These are phyloP conservation scores for Polyergus mexicanus DNA, from an alignment of 1,140 invertebrate genomes.

Conservation along the genomic window DNA sequence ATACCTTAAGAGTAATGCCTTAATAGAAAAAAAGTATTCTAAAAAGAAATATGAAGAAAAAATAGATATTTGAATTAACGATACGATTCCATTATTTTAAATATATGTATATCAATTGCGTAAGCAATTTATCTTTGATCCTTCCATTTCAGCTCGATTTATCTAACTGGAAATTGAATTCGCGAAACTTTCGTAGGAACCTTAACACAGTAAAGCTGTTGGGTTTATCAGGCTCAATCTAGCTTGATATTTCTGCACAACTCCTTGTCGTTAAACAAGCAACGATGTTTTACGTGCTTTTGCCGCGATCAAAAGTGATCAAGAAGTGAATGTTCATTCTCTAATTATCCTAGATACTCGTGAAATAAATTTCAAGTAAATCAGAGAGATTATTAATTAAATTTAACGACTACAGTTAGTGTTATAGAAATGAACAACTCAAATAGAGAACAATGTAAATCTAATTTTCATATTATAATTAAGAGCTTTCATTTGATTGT, in stretches of 20 bases:
- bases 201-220: neutral
- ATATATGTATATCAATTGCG: neutral
- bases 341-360: neutral
- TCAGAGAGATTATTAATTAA: neutral
- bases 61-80: neutral
- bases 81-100: neutral
- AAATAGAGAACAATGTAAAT: neutral
- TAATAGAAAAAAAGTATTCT: neutral
- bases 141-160: neutral
- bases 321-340: neutral
- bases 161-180: slow-evolving; percentile 42
- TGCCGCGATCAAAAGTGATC: no score
- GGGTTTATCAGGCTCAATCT: neutral
- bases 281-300: neutral
- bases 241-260: neutral
- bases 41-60: neutral
- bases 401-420: neutral
- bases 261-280: slow-evolving; percentile 8
- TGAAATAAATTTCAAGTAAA: neutral
- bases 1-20: neutral
- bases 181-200: slow-evolving; percentile 6
- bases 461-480: neutral
- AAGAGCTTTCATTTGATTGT: neutral
- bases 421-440: neutral
- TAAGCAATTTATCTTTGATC: neutral